Base-by-base conservation (phyloP, 2,113 vertebrate genomes). In the Pitta sordida region DNA sequence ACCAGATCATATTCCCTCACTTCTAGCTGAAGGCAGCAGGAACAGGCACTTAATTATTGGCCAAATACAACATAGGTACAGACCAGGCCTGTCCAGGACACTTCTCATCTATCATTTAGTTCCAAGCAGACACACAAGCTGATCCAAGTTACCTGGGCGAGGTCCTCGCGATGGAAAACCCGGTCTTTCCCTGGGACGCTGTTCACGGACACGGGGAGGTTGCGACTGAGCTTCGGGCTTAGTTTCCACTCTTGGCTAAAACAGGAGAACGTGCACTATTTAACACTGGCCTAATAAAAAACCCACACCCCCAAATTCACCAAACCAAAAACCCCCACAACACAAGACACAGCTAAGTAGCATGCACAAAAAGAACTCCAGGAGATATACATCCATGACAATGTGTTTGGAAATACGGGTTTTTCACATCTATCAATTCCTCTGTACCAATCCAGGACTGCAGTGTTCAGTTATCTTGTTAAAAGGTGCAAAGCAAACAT, bases 171-270 rank as follows among this genome's bases (percentile, higher is more conserved):
- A 97, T 30, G 98, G 97, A 88, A 99, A 99, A 46, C 98, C 93
- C 0, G 98, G 98, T 96, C 99, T 97, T 78, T 99, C 99, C 15
- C 99, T 98, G 39, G 98, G 98, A 59, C 99, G 98, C 43, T 99
- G 99, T 82, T 99, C 99, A 96, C 99, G 98, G 30, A 98, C 97
- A 21, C 99, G 98, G 59, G 98, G 98, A 78, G 98, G 97, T 7
- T 98, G 97, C 18, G 98, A 97, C 64, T 98, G 99, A 64, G 97
- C 97, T 97, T 99, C 99, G 9, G 97, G 98, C 95, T 99, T 99
- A 89, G 97, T 88, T 96, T 99, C 99, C 81, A 97, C 98, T 98
- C 99, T 98, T 80, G 98, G 97, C 99, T 99, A 96, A 48, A 97
- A 97, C 73, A 93, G 39, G 84, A 97, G 62, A 78, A 92, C 6